Evolutionary conservation across 2,797 vertebrate species (phyloP).

Genomic region (Hemitrygon akajei): DNA sequence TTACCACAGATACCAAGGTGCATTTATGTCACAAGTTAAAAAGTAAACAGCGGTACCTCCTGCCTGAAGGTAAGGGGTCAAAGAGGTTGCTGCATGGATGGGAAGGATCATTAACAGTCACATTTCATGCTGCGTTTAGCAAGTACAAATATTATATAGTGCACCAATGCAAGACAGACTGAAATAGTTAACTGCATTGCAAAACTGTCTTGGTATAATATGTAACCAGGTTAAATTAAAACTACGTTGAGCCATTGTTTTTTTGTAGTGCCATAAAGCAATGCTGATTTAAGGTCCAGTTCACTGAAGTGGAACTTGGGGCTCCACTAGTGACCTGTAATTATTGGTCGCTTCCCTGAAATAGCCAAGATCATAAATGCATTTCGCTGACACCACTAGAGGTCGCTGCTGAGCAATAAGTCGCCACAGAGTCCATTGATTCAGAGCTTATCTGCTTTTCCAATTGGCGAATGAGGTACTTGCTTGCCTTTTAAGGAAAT

Average conservation of each 20-base stretch:
- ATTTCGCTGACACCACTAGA: background rate
- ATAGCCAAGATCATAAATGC: background rate
- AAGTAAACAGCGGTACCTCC: too few species aligned
- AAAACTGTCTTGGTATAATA: background rate
- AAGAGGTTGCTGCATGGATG: too few species aligned
- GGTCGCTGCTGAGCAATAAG: constrained; percentile 15
- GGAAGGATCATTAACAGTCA: background rate
- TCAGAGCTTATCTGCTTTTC: background rate
- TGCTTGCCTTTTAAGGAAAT: constrained; percentile 48
- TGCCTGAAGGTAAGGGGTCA: too few species aligned
- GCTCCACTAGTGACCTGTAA: background rate
- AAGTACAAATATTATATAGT: too few species aligned
- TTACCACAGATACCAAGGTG: too few species aligned
- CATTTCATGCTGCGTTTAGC: background rate
- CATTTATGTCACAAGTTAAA: too few species aligned
- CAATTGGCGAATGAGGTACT: background rate
- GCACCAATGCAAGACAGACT: background rate
- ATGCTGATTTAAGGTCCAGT: background rate
- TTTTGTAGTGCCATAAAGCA: background rate
- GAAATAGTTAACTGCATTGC: background rate
- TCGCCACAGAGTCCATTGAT: background rate
- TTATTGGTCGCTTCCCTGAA: background rate
- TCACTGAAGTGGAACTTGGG: background rate
- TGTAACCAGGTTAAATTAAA: background rate
- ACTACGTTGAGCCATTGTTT: background rate